A percentile compares a stretch with the other conserved stretches of the same genome.
Evolutionary conservation across 2,113 vertebrate genomes (phyloP).

Genomic region (Ursus arctos): DNA sequence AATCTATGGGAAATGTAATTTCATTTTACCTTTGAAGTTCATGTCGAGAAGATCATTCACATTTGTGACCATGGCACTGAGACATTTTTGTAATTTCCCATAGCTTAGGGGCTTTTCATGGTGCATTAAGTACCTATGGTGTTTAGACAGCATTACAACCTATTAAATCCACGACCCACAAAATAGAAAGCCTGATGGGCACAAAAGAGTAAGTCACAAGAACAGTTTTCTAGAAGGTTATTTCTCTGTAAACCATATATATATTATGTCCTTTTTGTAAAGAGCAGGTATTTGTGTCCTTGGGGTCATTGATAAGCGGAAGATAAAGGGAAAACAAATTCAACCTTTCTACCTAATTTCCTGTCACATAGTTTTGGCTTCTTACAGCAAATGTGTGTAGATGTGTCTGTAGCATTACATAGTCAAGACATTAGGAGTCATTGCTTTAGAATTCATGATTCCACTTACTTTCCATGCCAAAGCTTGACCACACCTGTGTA

Average conservation of each 20-base stretch:
- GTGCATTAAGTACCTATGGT: slow-evolving; percentile 63
- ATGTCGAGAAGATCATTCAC: slow-evolving; percentile 61
- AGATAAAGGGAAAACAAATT: neutral
- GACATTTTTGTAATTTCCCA: slow-evolving; percentile 70
- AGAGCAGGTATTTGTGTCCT: neutral
- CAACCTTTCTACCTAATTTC: slow-evolving; percentile 25
- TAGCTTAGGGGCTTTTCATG: slow-evolving; percentile 66
- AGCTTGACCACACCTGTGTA: slow-evolving; percentile 58
- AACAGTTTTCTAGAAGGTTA: slow-evolving; percentile 59
- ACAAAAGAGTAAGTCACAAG: slow-evolving; percentile 46
- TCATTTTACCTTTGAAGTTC: slow-evolving; percentile 68
- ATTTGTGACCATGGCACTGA: slow-evolving; percentile 52
- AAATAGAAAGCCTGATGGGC: slow-evolving; percentile 48
- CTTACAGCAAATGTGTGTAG: neutral
- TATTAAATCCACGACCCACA: slow-evolving; percentile 67
- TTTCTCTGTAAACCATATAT: slow-evolving; percentile 50
- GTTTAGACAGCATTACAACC: slow-evolving; percentile 66
- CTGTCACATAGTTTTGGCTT: slow-evolving; percentile 6
- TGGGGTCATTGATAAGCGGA: neutral
- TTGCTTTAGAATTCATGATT: slow-evolving; percentile 46
- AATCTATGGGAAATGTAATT: slow-evolving; percentile 56
- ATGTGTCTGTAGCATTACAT: slow-evolving; percentile 10
- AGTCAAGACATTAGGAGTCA: slow-evolving; percentile 24
- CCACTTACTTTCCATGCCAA: slow-evolving; percentile 62
- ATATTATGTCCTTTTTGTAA: neutral